Conservation (phyloP, 1,140 invertebrate species). For the Probaryconus sp. region DNA sequence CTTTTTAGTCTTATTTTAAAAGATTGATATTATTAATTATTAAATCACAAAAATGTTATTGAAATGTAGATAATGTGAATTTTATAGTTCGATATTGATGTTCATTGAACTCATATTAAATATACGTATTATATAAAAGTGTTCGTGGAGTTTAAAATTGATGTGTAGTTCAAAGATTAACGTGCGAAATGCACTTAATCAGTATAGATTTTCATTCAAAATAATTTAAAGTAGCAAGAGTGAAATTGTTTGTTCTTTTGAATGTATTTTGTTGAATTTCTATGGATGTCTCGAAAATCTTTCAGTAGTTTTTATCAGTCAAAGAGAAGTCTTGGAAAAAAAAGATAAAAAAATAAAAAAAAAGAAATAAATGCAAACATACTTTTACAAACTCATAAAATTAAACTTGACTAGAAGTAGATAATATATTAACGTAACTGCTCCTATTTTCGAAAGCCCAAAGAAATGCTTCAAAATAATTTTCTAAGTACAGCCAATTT, state of each 20-base stretch:
- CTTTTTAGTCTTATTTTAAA: no score
- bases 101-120: slow-evolving; percentile 49
- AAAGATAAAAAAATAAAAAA: no score
- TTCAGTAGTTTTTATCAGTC: slow-evolving; percentile 25
- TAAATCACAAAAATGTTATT: slow-evolving; percentile 9
- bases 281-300: slow-evolving; percentile 3
- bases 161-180: slow-evolving; percentile 47
- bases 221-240: slow-evolving; percentile 19
- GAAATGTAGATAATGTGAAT: slow-evolving; percentile 26
- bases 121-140: slow-evolving; percentile 27
- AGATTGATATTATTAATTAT: no score
- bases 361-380: not conserved
- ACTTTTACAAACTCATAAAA: no score
- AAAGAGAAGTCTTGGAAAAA: no score
- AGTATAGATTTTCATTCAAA: slow-evolving; percentile 37
- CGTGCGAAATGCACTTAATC: slow-evolving; percentile 24
- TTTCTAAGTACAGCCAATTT: not conserved
- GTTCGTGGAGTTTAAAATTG: slow-evolving; percentile 38
- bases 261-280: slow-evolving; percentile 2
- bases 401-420: no score
- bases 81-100: slow-evolving; percentile 64
- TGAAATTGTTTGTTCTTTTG: not conserved
- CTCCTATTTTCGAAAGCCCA: no score
- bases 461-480: slow-evolving; percentile 12
- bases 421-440: no score